Evolutionary conservation across 37 sponge, comb jelly and placozoan genomes (phyloP), one percentile per base, ranked within the genome.

Genomic region (Haliclona indistincta): DNA sequence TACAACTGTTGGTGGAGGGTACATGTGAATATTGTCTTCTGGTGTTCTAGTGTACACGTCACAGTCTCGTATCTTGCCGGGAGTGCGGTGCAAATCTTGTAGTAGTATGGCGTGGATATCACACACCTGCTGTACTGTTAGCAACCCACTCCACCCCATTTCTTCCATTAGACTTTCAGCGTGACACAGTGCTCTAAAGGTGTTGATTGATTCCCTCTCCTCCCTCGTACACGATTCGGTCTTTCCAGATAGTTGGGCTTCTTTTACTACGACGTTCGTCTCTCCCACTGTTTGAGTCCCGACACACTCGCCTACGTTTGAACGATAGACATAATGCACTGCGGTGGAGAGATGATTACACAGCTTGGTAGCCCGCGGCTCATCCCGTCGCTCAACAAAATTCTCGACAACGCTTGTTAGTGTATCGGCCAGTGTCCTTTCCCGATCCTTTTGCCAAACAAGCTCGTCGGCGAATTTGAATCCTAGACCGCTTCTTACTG

Each of bases 91-190:
- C 7, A 86, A 3, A 34, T 74, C 86, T 23, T 64, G 17, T 26
- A 86, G 38, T 25, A 79, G 75, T 3, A 71, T 36, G 2, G 36
- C 53, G 33, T 85, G 86, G 2, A 63, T 58, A 5, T 67, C 70
- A 34, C 74, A 75, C 23, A 86, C 67, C 42, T 73, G 63, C 29
- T 78, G 75, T 20, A 80, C 80, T 29, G 86, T 86, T 29, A 86
- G 11, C 29, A 63, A 29, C 7, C 86, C 86, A 20, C 74, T 47
- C 5, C 4, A 35, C 30, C 71, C 69, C 79, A 78, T 77, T 62
- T 63, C 74, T 20, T 83, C 30, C 25, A 13, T n/a, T 1, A 77
- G 38, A 25, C 70, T 33, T 0, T 70, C 32, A 1, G 76, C 8
- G n/a, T 29, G 25, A 17, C 39, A 25, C 54, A 84, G 35, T 11